A percentile compares a stretch with the other conserved stretches of the same genome.
Conservation (phyloP, 2,888 invertebrate genomes). For the Tachina fera region DNA sequence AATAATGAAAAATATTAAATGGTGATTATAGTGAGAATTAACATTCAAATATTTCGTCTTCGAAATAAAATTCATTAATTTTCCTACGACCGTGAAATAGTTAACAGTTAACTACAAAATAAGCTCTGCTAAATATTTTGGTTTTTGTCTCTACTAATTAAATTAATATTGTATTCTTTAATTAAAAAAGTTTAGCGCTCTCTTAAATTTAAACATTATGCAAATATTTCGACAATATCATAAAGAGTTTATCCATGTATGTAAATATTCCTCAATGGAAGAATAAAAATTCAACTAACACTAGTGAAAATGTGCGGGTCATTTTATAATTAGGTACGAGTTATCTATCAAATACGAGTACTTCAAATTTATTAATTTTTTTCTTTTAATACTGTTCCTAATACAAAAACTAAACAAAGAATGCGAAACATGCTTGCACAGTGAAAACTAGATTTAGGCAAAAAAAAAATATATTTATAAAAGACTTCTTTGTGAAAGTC, state of each 20-base stretch:
- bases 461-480: constrained; percentile 23
- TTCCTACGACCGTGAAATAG: no score
- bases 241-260: constrained; percentile 1
- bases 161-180: neutral
- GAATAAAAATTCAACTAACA: constrained; percentile 24
- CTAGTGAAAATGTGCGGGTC: constrained; percentile 64
- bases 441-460: constrained; percentile 20
- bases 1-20: no score
- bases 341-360: constrained; percentile 40
- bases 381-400: constrained; percentile 27
- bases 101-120: no score
- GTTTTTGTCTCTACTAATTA: no score
- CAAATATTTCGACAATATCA: constrained; percentile 33
- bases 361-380: constrained; percentile 30
- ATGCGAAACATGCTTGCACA: constrained; percentile 50
- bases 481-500: constrained; percentile 58
- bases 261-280: constrained; percentile 9
- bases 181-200: neutral
- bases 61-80: no score
- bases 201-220: neutral
- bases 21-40: no score
- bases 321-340: constrained; percentile 64
- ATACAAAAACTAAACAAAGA: constrained; percentile 61
- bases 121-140: no score
- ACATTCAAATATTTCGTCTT: no score